Evolutionary conservation across 2,888 invertebrate genomes (phyloP).

Genomic region (Parnassius apollo): DNA sequence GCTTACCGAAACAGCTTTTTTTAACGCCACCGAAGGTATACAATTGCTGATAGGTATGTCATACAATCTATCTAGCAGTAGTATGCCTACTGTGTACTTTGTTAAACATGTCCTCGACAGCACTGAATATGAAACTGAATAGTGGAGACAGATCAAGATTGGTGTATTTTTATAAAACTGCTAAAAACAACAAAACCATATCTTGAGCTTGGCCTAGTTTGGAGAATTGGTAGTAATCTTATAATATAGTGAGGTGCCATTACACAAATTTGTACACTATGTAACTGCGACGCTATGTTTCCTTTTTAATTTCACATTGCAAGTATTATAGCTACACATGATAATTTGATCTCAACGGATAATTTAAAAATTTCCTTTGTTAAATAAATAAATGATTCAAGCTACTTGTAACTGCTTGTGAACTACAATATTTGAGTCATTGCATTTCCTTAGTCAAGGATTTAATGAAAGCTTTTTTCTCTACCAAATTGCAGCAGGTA

Average conservation of each 20-base stretch:
- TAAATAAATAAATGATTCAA: constrained; percentile 1
- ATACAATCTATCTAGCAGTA: no score
- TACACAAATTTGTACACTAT: constrained; percentile 59
- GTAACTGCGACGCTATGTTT: constrained; percentile 60
- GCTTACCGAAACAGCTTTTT: no score
- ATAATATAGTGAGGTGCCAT: constrained; percentile 74
- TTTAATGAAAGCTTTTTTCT: constrained; percentile 51
- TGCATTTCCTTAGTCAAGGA: constrained; percentile 43
- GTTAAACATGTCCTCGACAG: no score
- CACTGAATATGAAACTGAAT: no score
- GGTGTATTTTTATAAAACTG: no score
- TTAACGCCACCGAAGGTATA: no score
- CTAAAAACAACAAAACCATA: no score
- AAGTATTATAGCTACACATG: constrained; percentile 39
- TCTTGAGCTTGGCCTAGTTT: no score
- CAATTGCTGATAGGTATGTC: no score
- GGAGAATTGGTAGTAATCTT: constrained; percentile 59
- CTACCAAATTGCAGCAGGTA: constrained; percentile 58
- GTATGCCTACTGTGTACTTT: no score
- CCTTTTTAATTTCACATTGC: constrained; percentile 50
- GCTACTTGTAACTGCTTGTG: not conserved
- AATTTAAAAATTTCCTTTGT: not conserved
- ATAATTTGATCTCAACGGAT: constrained; percentile 51
- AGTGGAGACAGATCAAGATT: no score
- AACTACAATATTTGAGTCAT: not conserved